phyloP scores from a whole-genome alignment of 2,888 invertebrate genomes.

The Melikaiella ostensackeni region DNA sequence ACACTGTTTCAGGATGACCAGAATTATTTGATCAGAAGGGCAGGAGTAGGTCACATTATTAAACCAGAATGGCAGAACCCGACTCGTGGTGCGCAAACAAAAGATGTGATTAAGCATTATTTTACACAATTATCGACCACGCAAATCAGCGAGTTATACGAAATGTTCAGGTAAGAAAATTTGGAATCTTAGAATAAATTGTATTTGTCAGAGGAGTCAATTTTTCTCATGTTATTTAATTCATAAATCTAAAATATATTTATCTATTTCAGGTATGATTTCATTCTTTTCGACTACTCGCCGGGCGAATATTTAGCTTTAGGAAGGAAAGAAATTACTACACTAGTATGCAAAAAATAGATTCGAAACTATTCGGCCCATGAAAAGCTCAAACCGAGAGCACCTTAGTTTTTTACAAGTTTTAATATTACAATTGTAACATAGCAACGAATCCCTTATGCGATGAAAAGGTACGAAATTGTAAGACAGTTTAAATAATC shows the following conservation, averaged over 20 bases:
- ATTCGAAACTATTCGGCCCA: conserved; percentile 48
- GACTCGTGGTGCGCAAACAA: conserved; percentile 86
- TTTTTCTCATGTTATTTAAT: background rate
- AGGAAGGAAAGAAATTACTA: conserved; percentile 73
- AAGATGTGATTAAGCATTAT: conserved; percentile 85
- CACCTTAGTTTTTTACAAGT: conserved; percentile 55
- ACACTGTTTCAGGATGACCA: conserved; percentile 85
- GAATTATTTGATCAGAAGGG: conserved; percentile 87
- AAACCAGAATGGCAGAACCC: conserved; percentile 91
- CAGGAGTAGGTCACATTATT: conserved; percentile 85
- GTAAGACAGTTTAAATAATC: conserved; percentile 14
- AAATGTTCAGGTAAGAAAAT: conserved; percentile 84
- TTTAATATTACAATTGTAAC: conserved; percentile 53
- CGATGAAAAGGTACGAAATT: conserved; percentile 1
- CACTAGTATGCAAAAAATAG: conserved; percentile 70
- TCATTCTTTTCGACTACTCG: conserved; percentile 91
- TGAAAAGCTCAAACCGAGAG: conserved; percentile 50
- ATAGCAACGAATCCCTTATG: conserved; percentile 47
- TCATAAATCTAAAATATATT: background rate
- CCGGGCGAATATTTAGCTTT: conserved; percentile 84
- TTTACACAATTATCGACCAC: conserved; percentile 86
- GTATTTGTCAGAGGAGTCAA: background rate
- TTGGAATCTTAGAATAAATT: background rate
- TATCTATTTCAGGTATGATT: conserved; percentile 84
- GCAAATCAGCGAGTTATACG: conserved; percentile 87